Conservation (phyloP, 2,888 invertebrate genomes). For the Strigamia maritima region DNA sequence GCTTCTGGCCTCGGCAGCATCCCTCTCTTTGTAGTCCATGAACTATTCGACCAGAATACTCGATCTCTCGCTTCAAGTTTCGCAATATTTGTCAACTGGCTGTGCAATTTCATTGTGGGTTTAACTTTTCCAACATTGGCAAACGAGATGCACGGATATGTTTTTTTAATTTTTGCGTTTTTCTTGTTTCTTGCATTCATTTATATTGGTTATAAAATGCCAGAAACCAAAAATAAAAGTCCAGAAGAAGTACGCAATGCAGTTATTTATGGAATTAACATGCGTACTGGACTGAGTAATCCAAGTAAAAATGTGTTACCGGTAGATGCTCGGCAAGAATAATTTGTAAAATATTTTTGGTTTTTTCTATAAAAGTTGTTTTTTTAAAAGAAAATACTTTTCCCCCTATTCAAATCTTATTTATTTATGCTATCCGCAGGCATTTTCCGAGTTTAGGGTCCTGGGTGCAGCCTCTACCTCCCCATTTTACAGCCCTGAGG, state of each 20-base stretch:
- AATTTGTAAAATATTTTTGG: too few species aligned
- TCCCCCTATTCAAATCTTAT: background rate
- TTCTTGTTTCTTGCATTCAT: background rate
- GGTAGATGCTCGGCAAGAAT: too few species aligned
- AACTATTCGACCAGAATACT: slow-evolving; percentile 53
- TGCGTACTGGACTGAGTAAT: background rate
- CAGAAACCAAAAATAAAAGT: slow-evolving; percentile 18
- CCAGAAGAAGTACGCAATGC: background rate
- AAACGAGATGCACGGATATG: background rate
- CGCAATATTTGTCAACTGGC: slow-evolving; percentile 53
- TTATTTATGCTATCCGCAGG: background rate
- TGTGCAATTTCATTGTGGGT: slow-evolving; percentile 50
- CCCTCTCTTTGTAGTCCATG: slow-evolving; percentile 56
- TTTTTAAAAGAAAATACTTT: background rate
- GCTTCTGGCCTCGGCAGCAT: slow-evolving; percentile 74
- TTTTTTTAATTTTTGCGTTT: slow-evolving; percentile 12
- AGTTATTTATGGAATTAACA: background rate
- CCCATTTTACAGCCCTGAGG: background rate
- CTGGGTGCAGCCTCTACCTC: background rate
- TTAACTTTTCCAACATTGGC: slow-evolving; percentile 47
- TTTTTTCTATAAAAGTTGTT: too few species aligned
- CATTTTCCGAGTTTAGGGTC: background rate
- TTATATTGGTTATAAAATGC: background rate
- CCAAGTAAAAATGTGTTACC: background rate
- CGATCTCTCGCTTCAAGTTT: slow-evolving; percentile 56